phyloP scores from a whole-genome alignment of 2,797 vertebrate genomes.

The Cynodonichthys magdalenae region DNA sequence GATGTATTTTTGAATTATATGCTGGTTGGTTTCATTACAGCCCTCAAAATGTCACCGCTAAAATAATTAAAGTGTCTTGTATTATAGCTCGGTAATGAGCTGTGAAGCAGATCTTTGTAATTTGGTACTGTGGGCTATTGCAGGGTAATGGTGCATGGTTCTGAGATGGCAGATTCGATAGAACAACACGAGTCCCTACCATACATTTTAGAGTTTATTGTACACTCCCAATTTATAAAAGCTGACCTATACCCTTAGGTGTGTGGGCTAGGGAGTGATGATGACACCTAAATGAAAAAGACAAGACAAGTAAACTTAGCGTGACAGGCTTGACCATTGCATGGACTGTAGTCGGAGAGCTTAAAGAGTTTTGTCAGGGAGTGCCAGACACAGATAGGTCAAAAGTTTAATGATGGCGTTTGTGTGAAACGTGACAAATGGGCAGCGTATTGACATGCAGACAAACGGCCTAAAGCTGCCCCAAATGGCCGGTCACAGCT shows the following conservation, averaged over 20 bases:
- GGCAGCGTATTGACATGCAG: constrained; percentile 52
- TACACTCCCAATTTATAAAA: constrained; percentile 1
- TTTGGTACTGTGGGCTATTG: constrained; percentile 49
- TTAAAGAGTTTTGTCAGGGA: constrained; percentile 54
- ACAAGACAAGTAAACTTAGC: constrained; percentile 40
- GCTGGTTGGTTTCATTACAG: constrained; percentile 27
- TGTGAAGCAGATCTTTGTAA: constrained; percentile 55
- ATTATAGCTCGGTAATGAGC: constrained; percentile 58
- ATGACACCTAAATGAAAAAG: constrained; percentile 40
- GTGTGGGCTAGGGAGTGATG: constrained; percentile 25
- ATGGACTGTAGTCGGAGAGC: constrained; percentile 40
- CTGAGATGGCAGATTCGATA: constrained; percentile 47
- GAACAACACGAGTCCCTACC: constrained; percentile 16
- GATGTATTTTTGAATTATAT: constrained; percentile 25
- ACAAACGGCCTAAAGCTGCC: constrained; percentile 57
- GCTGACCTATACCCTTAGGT: constrained; percentile 37
- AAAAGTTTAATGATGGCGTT: constrained; percentile 69
- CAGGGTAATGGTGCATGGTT: constrained; percentile 59
- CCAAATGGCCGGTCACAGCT: constrained; percentile 55
- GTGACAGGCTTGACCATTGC: constrained; percentile 36
- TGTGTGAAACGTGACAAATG: constrained; percentile 37
- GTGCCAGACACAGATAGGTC: constrained; percentile 60
- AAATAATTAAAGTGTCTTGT: constrained; percentile 40
- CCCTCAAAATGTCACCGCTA: constrained; percentile 33
- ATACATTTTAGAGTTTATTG: constrained; percentile 16